Evolutionary conservation across 2,888 invertebrate genomes (phyloP), one percentile per base, ranked within the genome.

Genomic region (Mayetiola destructor): DNA sequence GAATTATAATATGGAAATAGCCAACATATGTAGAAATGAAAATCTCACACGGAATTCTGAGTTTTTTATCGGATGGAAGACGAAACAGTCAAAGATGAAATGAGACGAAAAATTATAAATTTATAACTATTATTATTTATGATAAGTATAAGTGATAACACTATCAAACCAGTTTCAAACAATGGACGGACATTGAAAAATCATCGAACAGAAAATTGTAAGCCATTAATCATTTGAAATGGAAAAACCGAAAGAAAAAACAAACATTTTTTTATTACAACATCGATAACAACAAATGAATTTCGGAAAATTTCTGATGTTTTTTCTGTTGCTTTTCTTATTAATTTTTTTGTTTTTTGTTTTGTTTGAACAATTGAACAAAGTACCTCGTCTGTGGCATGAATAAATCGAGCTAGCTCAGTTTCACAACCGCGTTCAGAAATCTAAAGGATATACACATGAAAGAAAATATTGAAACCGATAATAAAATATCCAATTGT

Each of bases 311-410:
- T n/a, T 48, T 48, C 27, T 48, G 9, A 9, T 21, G 21, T 20
- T 40, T 6, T 2, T 42, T 42, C n/a, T n/a, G n/a, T n/a, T n/a
- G n/a, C n/a, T n/a, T n/a, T n/a, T n/a, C n/a, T n/a, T n/a, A n/a
- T 42, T 9, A 5, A 27, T 23, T 48, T 48, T 20, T 23, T 20
- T 16, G 23, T 23, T 48, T 48, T 23, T 27, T 48, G 23, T 42
- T 23, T 48, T 48, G 48, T 27, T 48, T 27, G 16, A 16, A 27
- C 48, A 27, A 48, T 48, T 61, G 67, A 69, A 68, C 72, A 72
- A 72, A 72, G 72, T 73, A 73, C 73, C 73, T 73, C 73, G 70
- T 73, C 72, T 71, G 73, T 73, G 69, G 72, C 72, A 70, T 73
- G 72, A 70, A 72, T 69, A 70, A 71, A 72, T 71, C 70, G 70